These are phyloP conservation scores for Sorex fumeus DNA, from an alignment of 2,113 vertebrate genomes.

Conservation along the genomic window DNA sequence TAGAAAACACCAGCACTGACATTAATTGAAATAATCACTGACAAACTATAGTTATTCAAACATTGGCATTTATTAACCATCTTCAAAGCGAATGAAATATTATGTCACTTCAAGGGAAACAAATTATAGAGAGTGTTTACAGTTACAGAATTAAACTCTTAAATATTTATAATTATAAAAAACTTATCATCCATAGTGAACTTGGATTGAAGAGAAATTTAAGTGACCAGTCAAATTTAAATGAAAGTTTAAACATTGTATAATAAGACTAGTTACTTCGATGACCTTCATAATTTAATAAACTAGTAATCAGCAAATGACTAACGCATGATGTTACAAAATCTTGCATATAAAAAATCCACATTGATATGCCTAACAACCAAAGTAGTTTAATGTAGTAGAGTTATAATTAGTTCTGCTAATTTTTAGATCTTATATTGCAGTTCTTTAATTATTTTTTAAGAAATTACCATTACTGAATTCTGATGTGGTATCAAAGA, in stretches of 20 bases:
- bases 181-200: not conserved
- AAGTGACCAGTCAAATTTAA: not conserved
- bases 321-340: not conserved
- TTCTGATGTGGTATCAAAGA: not conserved
- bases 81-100: slow-evolving; percentile 11
- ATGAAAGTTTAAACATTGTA: not conserved
- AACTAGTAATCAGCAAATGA: slow-evolving; percentile 8
- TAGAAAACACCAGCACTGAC: not conserved
- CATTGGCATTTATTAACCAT: not conserved
- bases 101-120: not conserved
- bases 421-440: slow-evolving; percentile 5
- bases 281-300: not conserved
- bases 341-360: not conserved
- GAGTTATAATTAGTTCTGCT: not conserved
- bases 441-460: not conserved
- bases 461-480: not conserved
- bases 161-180: not conserved
- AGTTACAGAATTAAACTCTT: not conserved
- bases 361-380: not conserved
- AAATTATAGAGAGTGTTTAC: not conserved
- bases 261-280: not conserved
- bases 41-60: not conserved
- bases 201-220: not conserved
- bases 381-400: not conserved
- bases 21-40: not conserved